Percentiles rank a stretch among this genome's conserved stretches.
phyloP scores from a whole-genome alignment of 2,113 vertebrate species.

The Stomatorhinus ivindoensis region DNA sequence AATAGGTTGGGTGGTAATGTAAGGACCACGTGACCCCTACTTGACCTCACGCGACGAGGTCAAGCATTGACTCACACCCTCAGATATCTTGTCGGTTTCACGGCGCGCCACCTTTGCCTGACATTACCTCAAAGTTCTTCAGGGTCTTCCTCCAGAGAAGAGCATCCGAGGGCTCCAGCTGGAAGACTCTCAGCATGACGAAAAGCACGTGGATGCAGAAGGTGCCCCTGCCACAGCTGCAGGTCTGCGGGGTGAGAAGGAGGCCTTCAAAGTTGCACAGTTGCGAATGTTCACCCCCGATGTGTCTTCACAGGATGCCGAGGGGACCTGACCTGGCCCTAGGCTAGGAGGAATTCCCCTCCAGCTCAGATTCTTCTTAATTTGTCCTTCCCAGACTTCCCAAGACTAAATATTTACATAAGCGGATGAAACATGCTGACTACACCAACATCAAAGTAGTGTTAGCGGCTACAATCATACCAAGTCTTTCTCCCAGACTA shows the following conservation, averaged over 20 bases:
- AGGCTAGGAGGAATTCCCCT: neutral
- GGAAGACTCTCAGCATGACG: conserved; percentile 82
- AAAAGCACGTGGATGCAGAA: conserved; percentile 85
- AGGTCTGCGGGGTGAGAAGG: conserved; percentile 59
- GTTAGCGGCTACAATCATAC: neutral
- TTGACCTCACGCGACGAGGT: neutral
- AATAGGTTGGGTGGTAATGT: neutral
- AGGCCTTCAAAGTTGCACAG: neutral
- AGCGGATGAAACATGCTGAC: neutral
- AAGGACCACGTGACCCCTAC: neutral
- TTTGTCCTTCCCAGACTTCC: neutral
- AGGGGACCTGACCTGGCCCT: neutral
- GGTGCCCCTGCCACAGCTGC: conserved; percentile 79
- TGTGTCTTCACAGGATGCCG: neutral
- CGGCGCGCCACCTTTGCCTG: neutral
- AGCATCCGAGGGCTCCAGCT: conserved; percentile 74
- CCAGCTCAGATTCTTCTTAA: neutral
- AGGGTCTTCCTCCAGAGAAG: conserved; percentile 82
- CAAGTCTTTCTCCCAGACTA: neutral
- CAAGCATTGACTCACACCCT: neutral
- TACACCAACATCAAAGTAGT: neutral
- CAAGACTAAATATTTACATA: neutral
- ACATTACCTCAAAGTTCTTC: conserved; percentile 83
- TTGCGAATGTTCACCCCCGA: neutral
- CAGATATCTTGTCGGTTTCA: neutral